Conservation (phyloP, 2,797 vertebrate species). For the Urosaurus nigricauda region DNA sequence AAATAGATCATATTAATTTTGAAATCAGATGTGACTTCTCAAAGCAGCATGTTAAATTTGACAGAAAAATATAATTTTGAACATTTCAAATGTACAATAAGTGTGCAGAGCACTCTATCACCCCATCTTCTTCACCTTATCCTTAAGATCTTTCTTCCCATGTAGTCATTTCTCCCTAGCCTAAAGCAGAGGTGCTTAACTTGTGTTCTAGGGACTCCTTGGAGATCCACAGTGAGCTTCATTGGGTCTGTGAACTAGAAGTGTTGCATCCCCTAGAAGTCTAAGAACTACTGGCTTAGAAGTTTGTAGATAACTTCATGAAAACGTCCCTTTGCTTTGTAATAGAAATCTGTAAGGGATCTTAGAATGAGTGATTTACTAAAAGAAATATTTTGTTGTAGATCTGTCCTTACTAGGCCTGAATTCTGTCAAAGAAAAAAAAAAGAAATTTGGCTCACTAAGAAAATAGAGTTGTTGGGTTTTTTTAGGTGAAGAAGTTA, state of each 20-base stretch:
- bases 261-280: too few relatives aligned
- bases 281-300: neutral
- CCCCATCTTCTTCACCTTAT: neutral
- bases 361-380: too few relatives aligned
- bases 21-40: neutral
- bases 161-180: neutral
- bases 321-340: neutral
- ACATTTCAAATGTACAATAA: neutral
- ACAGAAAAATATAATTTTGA: neutral
- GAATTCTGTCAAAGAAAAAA: too few relatives aligned
- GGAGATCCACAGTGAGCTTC: too few relatives aligned
- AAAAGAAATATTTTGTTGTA: too few relatives aligned
- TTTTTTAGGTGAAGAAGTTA: too few relatives aligned
- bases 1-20: neutral
- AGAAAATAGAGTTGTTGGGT: too few relatives aligned
- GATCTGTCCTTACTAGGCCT: too few relatives aligned
- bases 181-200: neutral
- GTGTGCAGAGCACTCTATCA: neutral
- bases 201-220: too few relatives aligned
- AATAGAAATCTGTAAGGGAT: too few relatives aligned
- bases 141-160: neutral
- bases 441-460: too few relatives aligned
- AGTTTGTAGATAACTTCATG: neutral
- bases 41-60: neutral
- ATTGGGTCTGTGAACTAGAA: too few relatives aligned